A percentile compares a stretch with the other conserved stretches of the same genome.
Evolutionary conservation across 2,797 vertebrate genomes (phyloP).

Genomic region (Nannoperca obscura): DNA sequence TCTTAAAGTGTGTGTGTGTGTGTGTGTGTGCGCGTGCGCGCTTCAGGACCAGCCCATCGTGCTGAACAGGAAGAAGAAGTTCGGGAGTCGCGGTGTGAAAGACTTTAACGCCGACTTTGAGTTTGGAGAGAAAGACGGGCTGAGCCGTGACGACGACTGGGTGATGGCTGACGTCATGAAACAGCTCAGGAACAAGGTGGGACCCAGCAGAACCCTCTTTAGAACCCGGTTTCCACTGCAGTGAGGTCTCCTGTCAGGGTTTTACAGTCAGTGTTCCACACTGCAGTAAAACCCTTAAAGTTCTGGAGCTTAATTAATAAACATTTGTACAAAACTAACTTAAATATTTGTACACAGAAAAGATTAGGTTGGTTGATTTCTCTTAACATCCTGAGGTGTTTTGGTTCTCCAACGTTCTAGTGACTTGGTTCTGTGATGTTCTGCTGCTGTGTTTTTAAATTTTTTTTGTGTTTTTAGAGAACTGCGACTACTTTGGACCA

Average conservation of each 20-base stretch:
- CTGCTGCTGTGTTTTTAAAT: too few species aligned
- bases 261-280: not conserved
- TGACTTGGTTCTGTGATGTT: too few species aligned
- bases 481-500: slow-evolving; percentile 92
- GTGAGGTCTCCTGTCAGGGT: not conserved
- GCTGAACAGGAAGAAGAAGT: slow-evolving; percentile 84
- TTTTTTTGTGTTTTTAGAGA: slow-evolving; percentile 80
- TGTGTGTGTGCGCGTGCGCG: not conserved
- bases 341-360: too few species aligned
- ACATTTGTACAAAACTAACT: not conserved
- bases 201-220: not conserved
- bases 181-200: slow-evolving; percentile 91
- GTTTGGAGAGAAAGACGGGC: slow-evolving; percentile 89
- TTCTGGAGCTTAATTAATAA: not conserved
- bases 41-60: slow-evolving; percentile 82
- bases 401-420: not conserved
- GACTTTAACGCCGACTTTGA: slow-evolving; percentile 89
- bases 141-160: slow-evolving; percentile 82
- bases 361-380: too few species aligned
- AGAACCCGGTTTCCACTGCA: not conserved
- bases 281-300: not conserved
- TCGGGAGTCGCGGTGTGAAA: slow-evolving; percentile 57
- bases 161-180: slow-evolving; percentile 89
- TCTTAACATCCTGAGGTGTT: too few species aligned
- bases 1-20: not conserved